These are phyloP conservation scores for Hipparchia sbordonii DNA, from an alignment of 2,888 invertebrate genomes.

Conservation along the genomic window DNA sequence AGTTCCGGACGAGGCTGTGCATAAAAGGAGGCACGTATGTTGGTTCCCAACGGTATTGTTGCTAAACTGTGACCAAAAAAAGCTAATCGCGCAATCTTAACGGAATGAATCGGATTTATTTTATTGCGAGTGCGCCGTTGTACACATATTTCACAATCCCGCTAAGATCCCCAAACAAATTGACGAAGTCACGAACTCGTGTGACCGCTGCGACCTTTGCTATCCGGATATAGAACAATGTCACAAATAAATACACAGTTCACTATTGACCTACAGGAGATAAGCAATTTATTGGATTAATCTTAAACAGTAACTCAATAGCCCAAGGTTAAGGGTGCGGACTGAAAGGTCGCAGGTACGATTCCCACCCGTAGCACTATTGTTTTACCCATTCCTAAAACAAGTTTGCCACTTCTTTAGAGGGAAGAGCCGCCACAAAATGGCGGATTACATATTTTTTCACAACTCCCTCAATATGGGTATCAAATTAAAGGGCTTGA, in stretches of 20 bases:
- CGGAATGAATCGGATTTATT: constrained; percentile 40
- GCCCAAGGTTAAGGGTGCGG: too few species aligned
- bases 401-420: too few species aligned
- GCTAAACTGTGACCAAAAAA: constrained; percentile 4
- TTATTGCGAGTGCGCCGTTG: constrained; percentile 40
- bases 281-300: constrained; percentile 22
- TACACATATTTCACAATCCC: constrained; percentile 50
- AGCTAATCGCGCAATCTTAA: constrained; percentile 37
- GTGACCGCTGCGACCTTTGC: constrained; percentile 51
- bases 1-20: background rate
- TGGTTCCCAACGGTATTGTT: background rate
- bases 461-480: too few species aligned
- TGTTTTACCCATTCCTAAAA: too few species aligned
- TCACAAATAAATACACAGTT: constrained; percentile 36
- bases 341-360: too few species aligned
- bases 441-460: too few species aligned
- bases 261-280: constrained; percentile 29
- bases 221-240: constrained; percentile 46
- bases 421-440: too few species aligned
- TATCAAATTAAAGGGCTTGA: too few species aligned
- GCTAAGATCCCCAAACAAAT: constrained; percentile 53
- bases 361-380: too few species aligned
- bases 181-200: constrained; percentile 55
- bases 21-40: background rate
- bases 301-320: background rate